Base-by-base conservation (phyloP, 1,140 invertebrate genomes). In the Metaphire vulgaris region DNA sequence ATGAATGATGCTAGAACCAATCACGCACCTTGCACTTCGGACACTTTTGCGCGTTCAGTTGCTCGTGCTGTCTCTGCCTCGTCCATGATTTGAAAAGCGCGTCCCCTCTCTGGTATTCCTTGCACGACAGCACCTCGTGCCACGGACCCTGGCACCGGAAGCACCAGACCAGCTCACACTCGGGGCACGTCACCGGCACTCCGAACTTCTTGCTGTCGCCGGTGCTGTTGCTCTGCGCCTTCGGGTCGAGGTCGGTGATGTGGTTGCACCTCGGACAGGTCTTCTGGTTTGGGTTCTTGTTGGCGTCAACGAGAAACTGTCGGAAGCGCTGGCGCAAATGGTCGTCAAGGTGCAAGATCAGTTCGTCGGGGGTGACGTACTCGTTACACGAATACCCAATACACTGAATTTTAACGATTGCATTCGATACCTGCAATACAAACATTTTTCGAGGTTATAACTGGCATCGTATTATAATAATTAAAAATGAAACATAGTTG, bases 11-110 rank as follows among this genome's bases (percentile, higher is more conserved):
- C 41, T 56, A 6, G 6, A 12, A 12, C 21, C 41, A 56, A 6
- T 56, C 41, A 15, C 56, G 80, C 82, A 88, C 87, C 83, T 87
- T 87, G 80, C 87, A 88, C 72, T 84, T 85, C 0, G 87, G 87
- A 80, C 87, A 88, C 74, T 80, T 82, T 72, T 87, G 84, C 21
- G 87, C 87, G 82, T 88, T 88, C n/a, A 79, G 73, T 74, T 85
- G 82, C 14, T 87, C 87, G 73, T 83, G 82, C 71, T 82, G 83
- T 6, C 80, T 76, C 75, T 86, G 81, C 67, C 83, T 81, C 6
- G 87, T 86, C 87, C 87, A 88, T 32, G 77, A 77, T 76, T 85
- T 85, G 6, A 88, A 79, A 56, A 87, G 77, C 14, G 80, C 81
- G 76, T 88, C 86, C 16, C 86, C 86, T 76, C 85, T 85, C 21